Evolutionary conservation across 2,113 vertebrate genomes (phyloP), one percentile per base, ranked within the genome.

Genomic region (Plotosus lineatus): DNA sequence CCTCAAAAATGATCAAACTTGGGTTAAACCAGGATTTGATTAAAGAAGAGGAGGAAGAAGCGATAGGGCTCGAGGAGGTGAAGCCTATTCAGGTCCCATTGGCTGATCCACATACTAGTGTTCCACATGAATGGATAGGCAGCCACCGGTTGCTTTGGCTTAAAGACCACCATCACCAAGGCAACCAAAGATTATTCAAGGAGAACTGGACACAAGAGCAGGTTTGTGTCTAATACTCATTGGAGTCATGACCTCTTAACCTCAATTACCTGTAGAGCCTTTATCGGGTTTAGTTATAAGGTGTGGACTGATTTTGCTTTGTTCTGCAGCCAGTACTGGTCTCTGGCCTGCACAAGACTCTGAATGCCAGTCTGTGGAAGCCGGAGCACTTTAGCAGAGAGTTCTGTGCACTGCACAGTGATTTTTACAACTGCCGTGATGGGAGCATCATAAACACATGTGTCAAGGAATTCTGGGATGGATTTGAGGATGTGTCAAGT

Each of bases 391-490:
- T 96, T 78, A 93, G 93, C 87, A 85, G 93, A 77, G 95, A 95
- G 87, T 95, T 96, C 89, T 94, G 94, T 76, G 93, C 94, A 81
- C 93, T 95, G 81, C 94, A 95, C 83, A 93, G 93, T 11, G 95
- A 96, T 90, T 91, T 96, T 51, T 87, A 95, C 87, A 95, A 96
- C 86, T 96, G 95, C 91, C 95, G 94, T 87, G 95, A 96, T 81
- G 95, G 95, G 77, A 89, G 95, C 75, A 91, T 94, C 89, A 94
- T 94, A 78, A 95, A 91, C 85, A 87, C 91, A 79, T 94, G 89
- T 9, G 94, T 95, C 87, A 95, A 96, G 78, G 95, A 96, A 82
- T 96, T 96, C 90, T 96, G 95, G 95, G 95, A 96, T 88, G 95
- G 95, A 88, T 96, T 96, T 91, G 95, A 96, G 92, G 95, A 96